Conservation (phyloP, 2,888 invertebrate genomes). For the Tachina fera region DNA sequence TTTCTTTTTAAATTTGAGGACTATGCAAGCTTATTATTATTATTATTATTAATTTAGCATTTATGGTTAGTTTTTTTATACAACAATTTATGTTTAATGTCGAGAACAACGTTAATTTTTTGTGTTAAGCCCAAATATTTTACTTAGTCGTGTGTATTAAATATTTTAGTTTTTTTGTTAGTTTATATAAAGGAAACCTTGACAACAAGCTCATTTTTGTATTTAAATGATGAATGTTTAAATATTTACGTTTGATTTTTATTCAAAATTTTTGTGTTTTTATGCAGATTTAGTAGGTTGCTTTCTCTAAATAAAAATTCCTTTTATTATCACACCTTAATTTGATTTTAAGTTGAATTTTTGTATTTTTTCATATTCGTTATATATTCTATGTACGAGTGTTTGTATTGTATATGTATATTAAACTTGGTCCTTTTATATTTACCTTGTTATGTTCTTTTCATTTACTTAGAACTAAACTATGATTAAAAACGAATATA, state of each 20-base stretch:
- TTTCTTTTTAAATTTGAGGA: slow-evolving; percentile 16
- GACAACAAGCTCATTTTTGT: slow-evolving; percentile 63
- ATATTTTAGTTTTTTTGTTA: slow-evolving; percentile 14
- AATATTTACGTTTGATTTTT: slow-evolving; percentile 2
- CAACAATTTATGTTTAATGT: slow-evolving; percentile 21
- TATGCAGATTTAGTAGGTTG: slow-evolving; percentile 31
- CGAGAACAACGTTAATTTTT: slow-evolving; percentile 28
- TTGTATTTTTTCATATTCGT: slow-evolving; percentile 23
- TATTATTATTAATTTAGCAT: slow-evolving; percentile 5
- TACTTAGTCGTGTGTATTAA: slow-evolving; percentile 20
- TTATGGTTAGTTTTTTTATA: slow-evolving; percentile 16
- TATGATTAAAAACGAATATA: background rate
- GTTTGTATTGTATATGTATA: slow-evolving; percentile 33
- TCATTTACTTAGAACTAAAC: slow-evolving; percentile 48
- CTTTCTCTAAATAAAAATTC: slow-evolving; percentile 33
- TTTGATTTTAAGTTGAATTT: slow-evolving; percentile 29
- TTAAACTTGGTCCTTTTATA: slow-evolving; percentile 69
- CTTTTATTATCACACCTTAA: slow-evolving; percentile 54
- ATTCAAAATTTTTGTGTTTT: slow-evolving; percentile 28
- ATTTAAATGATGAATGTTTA: slow-evolving; percentile 56
- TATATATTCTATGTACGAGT: slow-evolving; percentile 27
- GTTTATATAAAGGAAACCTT: slow-evolving; percentile 67
- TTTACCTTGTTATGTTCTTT: slow-evolving; percentile 67
- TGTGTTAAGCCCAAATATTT: slow-evolving; percentile 23
- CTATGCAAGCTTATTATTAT: slow-evolving; percentile 20